phyloP scores from a whole-genome alignment of 2,113 vertebrate genomes.

The Hypocryptadius cinnamomeus region DNA sequence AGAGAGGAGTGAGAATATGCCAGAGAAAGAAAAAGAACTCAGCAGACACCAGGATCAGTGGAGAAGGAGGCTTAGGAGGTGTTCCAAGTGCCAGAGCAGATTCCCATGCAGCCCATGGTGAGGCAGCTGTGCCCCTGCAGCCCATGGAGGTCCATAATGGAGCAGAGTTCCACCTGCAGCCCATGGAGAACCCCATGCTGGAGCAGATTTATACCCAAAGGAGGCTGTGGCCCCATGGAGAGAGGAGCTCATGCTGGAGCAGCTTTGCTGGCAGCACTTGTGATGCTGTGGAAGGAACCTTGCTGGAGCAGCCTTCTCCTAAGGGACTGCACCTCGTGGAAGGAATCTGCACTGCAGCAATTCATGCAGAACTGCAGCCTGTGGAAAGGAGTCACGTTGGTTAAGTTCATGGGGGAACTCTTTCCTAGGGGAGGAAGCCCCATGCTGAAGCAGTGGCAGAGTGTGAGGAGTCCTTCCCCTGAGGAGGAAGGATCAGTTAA shows the following conservation, averaged over 20 bases:
- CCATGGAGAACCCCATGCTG: rapidly evolving
- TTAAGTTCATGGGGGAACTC: neutral
- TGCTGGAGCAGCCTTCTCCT: neutral
- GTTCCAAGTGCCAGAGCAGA: neutral
- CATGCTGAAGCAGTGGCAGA: neutral
- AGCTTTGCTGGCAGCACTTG: neutral
- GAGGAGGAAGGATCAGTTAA: neutral
- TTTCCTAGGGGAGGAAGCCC: neutral
- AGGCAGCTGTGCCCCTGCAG: neutral
- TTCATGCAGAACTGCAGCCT: neutral
- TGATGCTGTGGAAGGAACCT: neutral
- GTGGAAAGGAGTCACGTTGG: neutral
- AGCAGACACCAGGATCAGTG: neutral
- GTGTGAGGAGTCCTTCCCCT: neutral
- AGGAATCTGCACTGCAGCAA: neutral
- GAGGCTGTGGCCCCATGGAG: neutral
- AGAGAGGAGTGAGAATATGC: neutral
- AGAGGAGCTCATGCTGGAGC: neutral
- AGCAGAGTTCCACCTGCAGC: neutral
- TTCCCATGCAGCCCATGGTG: neutral
- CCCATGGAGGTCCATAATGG: neutral
- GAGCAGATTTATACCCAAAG: neutral
- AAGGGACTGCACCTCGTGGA: neutral
- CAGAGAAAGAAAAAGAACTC: neutral
- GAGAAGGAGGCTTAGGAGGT: neutral